phyloP scores from a whole-genome alignment of 2,113 vertebrate species.

The Myiagra hebetior region DNA sequence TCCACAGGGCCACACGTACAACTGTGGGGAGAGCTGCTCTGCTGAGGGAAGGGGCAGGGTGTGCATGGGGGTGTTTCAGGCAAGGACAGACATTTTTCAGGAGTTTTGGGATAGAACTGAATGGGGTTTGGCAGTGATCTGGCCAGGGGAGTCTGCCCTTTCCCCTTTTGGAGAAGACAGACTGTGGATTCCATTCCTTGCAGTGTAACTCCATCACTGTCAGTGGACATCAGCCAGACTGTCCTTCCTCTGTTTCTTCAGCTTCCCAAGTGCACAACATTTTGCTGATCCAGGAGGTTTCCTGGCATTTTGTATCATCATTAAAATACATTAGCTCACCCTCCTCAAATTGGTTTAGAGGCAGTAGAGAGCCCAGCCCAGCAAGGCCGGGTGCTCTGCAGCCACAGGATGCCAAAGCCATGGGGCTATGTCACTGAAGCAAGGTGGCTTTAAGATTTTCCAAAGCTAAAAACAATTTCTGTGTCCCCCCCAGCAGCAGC shows the following conservation, averaged over 20 bases:
- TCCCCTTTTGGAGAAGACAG: neutral
- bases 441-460: neutral
- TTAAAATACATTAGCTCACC: neutral
- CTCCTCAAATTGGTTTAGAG: neutral
- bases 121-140: neutral
- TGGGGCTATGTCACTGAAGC: neutral
- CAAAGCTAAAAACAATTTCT: neutral
- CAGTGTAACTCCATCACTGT: neutral
- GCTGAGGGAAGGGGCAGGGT: neutral
- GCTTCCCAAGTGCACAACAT: neutral
- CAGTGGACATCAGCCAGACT: neutral
- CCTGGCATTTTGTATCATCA: neutral
- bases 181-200: neutral
- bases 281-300: slow-evolving; percentile 18
- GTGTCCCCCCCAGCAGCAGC: neutral
- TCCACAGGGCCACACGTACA: neutral
- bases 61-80: neutral
- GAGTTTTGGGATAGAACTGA: neutral
- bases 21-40: neutral
- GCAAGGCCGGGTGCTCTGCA: neutral
- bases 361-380: neutral
- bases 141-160: slow-evolving; percentile 45
- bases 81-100: neutral
- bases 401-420: neutral
- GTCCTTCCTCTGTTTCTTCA: neutral